Evolutionary conservation across 2,888 invertebrate genomes (phyloP).

Genomic region (Drosophila meridionalis): DNA sequence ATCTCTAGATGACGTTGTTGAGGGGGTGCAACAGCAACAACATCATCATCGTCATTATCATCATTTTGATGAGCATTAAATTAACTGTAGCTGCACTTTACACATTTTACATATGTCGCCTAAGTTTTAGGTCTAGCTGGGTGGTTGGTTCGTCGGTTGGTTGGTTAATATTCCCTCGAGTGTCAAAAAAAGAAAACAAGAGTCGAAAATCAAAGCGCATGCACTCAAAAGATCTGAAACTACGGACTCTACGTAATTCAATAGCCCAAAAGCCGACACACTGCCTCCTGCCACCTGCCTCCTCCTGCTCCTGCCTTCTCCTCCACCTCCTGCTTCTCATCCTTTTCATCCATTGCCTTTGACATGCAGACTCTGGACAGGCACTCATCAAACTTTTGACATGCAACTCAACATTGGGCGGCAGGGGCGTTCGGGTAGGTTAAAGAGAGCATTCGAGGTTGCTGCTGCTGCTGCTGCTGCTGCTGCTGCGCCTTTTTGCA

Average conservation of each 20-base stretch:
- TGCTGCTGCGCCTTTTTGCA: slow-evolving; percentile 78
- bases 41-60: slow-evolving; percentile 29
- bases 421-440: neutral
- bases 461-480: slow-evolving; percentile 58
- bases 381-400: slow-evolving; percentile 80
- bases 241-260: slow-evolving; percentile 76
- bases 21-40: slow-evolving; percentile 40
- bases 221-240: slow-evolving; percentile 75
- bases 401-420: slow-evolving; percentile 58
- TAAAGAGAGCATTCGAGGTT: slow-evolving; percentile 48
- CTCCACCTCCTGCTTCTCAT: slow-evolving; percentile 3
- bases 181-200: slow-evolving; percentile 27
- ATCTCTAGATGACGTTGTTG: slow-evolving; percentile 44
- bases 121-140: slow-evolving; percentile 51
- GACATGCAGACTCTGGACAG: slow-evolving; percentile 72
- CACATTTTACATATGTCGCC: slow-evolving; percentile 84
- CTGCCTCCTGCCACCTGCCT: neutral
- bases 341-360: slow-evolving; percentile 53
- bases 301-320: neutral
- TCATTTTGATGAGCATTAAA: slow-evolving; percentile 75
- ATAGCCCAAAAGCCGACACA: slow-evolving; percentile 66
- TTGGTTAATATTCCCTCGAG: slow-evolving; percentile 62
- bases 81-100: slow-evolving; percentile 82
- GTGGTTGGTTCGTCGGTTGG: slow-evolving; percentile 51
- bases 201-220: slow-evolving; percentile 70